These are phyloP conservation scores for Pseudoatta argentina DNA, from an alignment of 1,140 invertebrate genomes.

Conservation along the genomic window DNA sequence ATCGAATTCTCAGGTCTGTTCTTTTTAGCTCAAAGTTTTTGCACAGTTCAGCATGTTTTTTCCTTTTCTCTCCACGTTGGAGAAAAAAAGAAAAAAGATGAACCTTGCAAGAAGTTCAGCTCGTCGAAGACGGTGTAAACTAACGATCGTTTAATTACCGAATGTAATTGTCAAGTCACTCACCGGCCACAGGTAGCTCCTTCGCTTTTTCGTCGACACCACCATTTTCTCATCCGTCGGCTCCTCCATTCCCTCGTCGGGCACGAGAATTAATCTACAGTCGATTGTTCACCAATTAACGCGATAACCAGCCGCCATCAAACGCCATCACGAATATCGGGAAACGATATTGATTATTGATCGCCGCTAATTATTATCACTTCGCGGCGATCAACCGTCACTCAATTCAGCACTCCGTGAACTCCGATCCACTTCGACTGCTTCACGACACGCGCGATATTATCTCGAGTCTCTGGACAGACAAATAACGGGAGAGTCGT, in stretches of 20 bases:
- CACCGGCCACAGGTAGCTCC: background rate
- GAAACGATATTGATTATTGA: background rate
- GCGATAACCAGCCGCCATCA: background rate
- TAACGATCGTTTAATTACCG: background rate
- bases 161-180: background rate
- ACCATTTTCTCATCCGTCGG: background rate
- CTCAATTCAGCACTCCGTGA: background rate
- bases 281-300: background rate
- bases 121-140: background rate
- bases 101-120: too few relatives aligned
- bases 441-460: background rate
- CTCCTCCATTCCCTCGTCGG: slow-evolving; percentile 12
- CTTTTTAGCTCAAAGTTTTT: too few relatives aligned
- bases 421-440: background rate
- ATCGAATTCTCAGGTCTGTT: background rate
- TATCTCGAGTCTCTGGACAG: background rate
- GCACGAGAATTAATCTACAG: background rate
- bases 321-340: background rate
- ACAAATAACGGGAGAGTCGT: slow-evolving; percentile 1
- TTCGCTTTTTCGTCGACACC: background rate
- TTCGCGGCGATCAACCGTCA: background rate
- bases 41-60: too few relatives aligned
- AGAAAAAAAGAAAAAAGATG: too few relatives aligned
- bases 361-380: background rate
- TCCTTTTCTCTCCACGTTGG: too few relatives aligned